Conservation (phyloP, 2,888 invertebrate species). For the Cephus spinipes region DNA sequence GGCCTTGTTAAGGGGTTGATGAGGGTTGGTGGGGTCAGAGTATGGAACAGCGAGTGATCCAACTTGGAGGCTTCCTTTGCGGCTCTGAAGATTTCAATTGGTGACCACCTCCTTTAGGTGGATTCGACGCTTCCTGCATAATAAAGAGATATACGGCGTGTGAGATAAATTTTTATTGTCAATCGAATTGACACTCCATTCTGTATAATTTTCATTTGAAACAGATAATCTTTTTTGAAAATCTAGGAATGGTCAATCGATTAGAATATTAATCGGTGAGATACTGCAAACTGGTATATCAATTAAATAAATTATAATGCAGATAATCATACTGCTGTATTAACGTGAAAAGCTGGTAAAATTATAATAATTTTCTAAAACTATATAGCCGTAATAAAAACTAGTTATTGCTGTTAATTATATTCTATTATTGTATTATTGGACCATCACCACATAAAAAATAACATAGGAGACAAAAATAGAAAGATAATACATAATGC, state of each 20-base stretch:
- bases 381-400: neutral
- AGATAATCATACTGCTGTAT: neutral
- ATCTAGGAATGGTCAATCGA: neutral
- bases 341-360: neutral
- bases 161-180: neutral
- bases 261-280: neutral
- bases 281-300: neutral
- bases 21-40: conserved; percentile 78
- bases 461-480: neutral
- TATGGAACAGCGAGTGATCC: conserved; percentile 88
- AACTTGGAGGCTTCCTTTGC: conserved; percentile 84
- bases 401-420: neutral
- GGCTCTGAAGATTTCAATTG: conserved; percentile 83
- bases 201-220: neutral
- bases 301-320: neutral
- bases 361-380: too few species aligned
- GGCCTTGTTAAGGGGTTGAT: conserved; percentile 44
- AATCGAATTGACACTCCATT: neutral
- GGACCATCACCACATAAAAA: neutral
- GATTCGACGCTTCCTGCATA: conserved; percentile 88
- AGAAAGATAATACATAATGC: conserved; percentile 11
- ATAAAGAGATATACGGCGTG: neutral
- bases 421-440: neutral
- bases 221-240: neutral
- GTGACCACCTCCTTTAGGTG: conserved; percentile 83